These are phyloP conservation scores for Drosophila antonietae DNA, from an alignment of 2,888 invertebrate genomes.

Conservation along the genomic window DNA sequence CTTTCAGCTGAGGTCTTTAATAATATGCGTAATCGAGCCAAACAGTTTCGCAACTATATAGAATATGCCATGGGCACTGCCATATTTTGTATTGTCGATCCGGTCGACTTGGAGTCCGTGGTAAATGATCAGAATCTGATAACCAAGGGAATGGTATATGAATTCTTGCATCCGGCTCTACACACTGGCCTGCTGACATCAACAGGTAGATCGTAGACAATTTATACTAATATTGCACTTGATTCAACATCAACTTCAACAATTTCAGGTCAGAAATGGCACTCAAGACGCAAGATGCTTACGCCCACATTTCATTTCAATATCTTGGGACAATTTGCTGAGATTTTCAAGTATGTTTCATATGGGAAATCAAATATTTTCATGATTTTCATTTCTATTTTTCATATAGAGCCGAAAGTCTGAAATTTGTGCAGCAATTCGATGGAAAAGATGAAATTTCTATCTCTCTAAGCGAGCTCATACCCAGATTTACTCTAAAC, in stretches of 20 bases:
- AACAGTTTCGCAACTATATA: slow-evolving; percentile 58
- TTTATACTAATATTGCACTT: neutral
- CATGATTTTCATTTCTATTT: neutral
- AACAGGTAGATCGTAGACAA: slow-evolving; percentile 47
- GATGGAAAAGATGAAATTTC: slow-evolving; percentile 32
- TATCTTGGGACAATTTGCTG: slow-evolving; percentile 75
- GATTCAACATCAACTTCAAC: slow-evolving; percentile 9
- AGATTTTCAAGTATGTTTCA: slow-evolving; percentile 76
- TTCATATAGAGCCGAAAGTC: slow-evolving; percentile 70
- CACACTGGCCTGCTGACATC: slow-evolving; percentile 74
- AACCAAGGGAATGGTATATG: slow-evolving; percentile 69
- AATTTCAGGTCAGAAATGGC: slow-evolving; percentile 76
- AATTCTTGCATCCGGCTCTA: slow-evolving; percentile 73
- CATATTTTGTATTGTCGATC: slow-evolving; percentile 69
- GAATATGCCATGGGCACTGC: slow-evolving; percentile 58
- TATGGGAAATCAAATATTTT: neutral
- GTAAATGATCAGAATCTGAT: slow-evolving; percentile 72
- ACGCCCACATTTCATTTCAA: slow-evolving; percentile 82
- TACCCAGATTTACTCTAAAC: slow-evolving; percentile 79
- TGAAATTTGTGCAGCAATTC: slow-evolving; percentile 69
- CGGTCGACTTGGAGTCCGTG: slow-evolving; percentile 70
- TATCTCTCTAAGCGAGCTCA: slow-evolving; percentile 68
- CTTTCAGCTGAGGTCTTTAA: slow-evolving; percentile 63
- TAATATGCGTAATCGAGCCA: slow-evolving; percentile 38
- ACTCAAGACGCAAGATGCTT: slow-evolving; percentile 75